Evolutionary conservation across 1,140 invertebrate genomes (phyloP), one percentile per base, ranked within the genome.

Genomic region (Ostrea denselamellosa): DNA sequence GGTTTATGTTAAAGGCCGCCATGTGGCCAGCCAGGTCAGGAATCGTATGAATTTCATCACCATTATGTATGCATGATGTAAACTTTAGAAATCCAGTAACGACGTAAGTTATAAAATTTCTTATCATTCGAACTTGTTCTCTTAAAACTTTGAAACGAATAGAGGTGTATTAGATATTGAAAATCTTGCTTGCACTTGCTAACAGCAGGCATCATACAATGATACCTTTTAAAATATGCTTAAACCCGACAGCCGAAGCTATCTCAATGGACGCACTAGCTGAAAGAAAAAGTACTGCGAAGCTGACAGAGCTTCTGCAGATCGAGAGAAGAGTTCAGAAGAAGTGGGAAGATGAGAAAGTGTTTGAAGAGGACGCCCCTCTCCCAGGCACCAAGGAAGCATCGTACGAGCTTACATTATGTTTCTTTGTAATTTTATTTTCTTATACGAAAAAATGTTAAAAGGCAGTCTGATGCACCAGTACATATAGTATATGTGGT

Each of bases 221-320:
- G n/a, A n/a, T n/a, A n/a, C n/a, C n/a, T n/a, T n/a, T n/a, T n/a
- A n/a, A n/a, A n/a, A n/a, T n/a, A n/a, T n/a, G n/a, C 1, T 2
- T 44, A 44, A 44, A 44, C 34, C 34, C 34, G 22, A 17, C 17
- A 25, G 0, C 17, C 8, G 3, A n/a, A 83, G 28, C 9, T 22
- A 81, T 25, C 14, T 22, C 25, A 52, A 54, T 53, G 52, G 52
- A n/a, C 9, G 82, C 10, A n/a, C 90, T 93, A 44, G 34, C 34
- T 82, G 98, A 98, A 92, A 96, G 98, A 85, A 99, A 99, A 95
- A 98, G 98, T 62, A 98, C 98, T 19, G 98, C 97, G 91, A 99
- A 99, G 95, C 97, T 99, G 68, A 97, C 97, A 93, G 98, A 97
- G 93, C 96, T 99, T 14, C 97, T 97, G 94, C 96, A 97, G 92